Evolutionary conservation across 37 sponge, comb jelly and placozoan species (phyloP).

Genomic region (Ephydatia muelleri): DNA sequence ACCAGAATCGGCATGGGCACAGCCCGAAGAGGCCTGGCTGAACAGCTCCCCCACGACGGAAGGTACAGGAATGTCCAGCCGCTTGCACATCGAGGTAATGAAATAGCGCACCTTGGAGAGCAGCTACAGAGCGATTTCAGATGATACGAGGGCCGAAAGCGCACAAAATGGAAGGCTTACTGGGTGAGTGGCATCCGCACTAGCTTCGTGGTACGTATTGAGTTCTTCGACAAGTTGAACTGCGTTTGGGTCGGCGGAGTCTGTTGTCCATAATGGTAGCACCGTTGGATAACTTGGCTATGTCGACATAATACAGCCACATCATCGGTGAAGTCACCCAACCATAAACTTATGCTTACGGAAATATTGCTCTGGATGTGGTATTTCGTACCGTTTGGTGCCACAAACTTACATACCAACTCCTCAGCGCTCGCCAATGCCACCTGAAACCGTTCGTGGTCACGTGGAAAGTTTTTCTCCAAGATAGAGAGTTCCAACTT

Average conservation of each 20-base stretch:
- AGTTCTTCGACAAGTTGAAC: slow-evolving; percentile 63
- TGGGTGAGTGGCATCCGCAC: slow-evolving; percentile 61
- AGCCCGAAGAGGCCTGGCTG: slow-evolving; percentile 69
- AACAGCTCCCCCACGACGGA: slow-evolving; percentile 69
- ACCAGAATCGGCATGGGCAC: slow-evolving; percentile 2
- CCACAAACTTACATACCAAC: slow-evolving; percentile 64
- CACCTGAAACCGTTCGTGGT: slow-evolving; percentile 60
- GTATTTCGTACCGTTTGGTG: slow-evolving; percentile 34
- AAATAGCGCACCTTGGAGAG: slow-evolving; percentile 64
- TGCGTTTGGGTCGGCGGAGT: slow-evolving; percentile 42
- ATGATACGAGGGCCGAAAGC: not conserved
- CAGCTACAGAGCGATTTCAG: slow-evolving; percentile 38
- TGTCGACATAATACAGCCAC: too few relatives aligned
- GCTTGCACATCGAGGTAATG: slow-evolving; percentile 40
- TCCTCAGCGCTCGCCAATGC: slow-evolving; percentile 65
- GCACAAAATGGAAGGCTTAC: slow-evolving; percentile 14
- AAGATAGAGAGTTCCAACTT: slow-evolving; percentile 69
- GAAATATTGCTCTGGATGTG: slow-evolving; percentile 71
- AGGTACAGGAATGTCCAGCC: slow-evolving; percentile 43
- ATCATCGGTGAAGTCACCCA: too few relatives aligned
- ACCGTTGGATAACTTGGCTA: slow-evolving; percentile 79
- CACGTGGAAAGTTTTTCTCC: slow-evolving; percentile 73
- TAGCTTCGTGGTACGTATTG: slow-evolving; percentile 58
- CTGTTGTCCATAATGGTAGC: slow-evolving; percentile 78
- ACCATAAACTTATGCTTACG: too few relatives aligned